These are phyloP conservation scores for Bothrops jararaca DNA, from an alignment of 2,113 vertebrate genomes.

Conservation along the genomic window DNA sequence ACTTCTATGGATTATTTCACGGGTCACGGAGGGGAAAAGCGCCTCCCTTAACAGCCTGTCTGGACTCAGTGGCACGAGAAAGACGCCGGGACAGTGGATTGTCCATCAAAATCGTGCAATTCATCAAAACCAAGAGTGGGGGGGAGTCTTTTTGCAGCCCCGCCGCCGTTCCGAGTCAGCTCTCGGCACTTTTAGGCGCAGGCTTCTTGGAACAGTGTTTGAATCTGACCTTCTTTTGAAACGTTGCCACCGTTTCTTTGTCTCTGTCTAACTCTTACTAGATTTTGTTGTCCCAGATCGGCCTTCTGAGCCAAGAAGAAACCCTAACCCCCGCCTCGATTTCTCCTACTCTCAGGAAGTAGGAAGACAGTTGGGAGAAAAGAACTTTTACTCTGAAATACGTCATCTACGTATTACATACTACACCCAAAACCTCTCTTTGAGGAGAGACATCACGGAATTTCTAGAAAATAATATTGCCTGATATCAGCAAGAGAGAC, in stretches of 20 bases:
- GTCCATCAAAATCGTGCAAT: conserved; percentile 28
- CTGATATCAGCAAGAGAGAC: not conserved
- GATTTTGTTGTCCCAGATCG: too few species aligned
- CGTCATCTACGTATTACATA: not conserved
- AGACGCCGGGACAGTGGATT: conserved; percentile 18
- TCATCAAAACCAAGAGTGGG: conserved; percentile 1
- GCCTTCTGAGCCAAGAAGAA: not conserved
- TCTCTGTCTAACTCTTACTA: not conserved
- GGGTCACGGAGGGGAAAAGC: conserved; percentile 63
- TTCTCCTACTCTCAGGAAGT: not conserved
- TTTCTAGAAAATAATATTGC: not conserved
- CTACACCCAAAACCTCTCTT: not conserved
- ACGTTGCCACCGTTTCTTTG: not conserved
- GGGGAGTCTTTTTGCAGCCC: too few species aligned
- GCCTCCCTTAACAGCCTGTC: conserved; percentile 38
- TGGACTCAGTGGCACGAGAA: conserved; percentile 44
- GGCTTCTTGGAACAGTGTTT: not conserved
- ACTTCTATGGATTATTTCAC: conserved; percentile 67
- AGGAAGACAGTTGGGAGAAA: not conserved
- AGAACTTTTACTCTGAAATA: not conserved
- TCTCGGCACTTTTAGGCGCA: not conserved
- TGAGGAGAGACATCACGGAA: not conserved
- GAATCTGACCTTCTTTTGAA: not conserved
- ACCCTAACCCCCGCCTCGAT: not conserved
- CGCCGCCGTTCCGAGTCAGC: not conserved